A percentile compares a stretch with the other conserved stretches of the same genome.
Evolutionary conservation across 2,888 invertebrate species (phyloP).

Genomic region (Listrodromus nycthemerus): DNA sequence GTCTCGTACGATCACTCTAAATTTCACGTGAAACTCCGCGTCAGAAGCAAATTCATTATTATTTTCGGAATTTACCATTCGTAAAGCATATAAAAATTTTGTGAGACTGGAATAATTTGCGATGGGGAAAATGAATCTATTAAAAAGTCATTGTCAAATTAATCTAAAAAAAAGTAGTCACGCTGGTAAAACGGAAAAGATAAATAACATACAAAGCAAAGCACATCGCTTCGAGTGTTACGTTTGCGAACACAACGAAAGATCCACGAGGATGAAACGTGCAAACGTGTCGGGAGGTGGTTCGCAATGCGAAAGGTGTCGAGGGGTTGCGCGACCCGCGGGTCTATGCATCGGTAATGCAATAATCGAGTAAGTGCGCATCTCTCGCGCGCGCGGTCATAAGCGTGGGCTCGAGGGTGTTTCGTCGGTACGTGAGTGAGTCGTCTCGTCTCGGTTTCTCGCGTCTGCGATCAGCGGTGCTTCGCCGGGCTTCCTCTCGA

Average conservation of each 20-base stretch:
- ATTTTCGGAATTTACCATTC: neutral
- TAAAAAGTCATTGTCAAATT: neutral
- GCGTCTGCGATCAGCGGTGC: constrained; percentile 61
- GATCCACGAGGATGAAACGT: neutral
- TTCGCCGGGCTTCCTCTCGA: constrained; percentile 68
- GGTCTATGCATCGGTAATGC: constrained; percentile 80
- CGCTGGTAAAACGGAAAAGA: constrained; percentile 18
- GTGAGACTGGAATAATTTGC: neutral
- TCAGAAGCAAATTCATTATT: no score
- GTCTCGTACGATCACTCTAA: no score
- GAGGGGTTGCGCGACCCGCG: constrained; percentile 57
- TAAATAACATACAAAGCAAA: constrained; percentile 9
- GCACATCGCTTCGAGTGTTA: neutral
- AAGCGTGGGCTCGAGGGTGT: constrained; percentile 50
- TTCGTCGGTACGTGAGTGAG: constrained; percentile 71
- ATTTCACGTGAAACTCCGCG: neutral
- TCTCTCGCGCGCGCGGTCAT: constrained; percentile 3
- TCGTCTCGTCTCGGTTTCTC: constrained; percentile 74
- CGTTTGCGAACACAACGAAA: constrained; percentile 2
- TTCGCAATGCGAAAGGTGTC: constrained; percentile 39
- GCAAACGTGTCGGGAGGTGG: constrained; percentile 14
- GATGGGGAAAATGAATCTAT: neutral
- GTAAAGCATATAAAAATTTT: neutral
- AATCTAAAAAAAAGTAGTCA: neutral
- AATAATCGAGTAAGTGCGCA: constrained; percentile 76